phyloP scores from a whole-genome alignment of 2,797 vertebrate genomes.

The Tapirus indicus region DNA sequence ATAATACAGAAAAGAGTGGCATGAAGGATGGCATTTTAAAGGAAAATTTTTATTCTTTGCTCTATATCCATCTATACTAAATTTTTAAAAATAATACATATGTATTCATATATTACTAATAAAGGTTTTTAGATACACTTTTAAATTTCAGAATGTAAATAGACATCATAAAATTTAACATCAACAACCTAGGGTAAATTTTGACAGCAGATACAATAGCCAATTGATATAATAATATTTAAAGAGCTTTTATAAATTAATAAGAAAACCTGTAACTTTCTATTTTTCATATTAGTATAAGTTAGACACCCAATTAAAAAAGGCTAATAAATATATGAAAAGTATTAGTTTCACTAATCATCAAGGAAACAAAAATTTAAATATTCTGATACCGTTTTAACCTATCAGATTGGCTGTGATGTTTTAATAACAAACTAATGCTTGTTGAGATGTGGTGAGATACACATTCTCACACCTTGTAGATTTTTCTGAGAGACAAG shows the following conservation, averaged over 20 bases:
- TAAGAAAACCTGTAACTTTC: background rate
- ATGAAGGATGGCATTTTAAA: background rate
- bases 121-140: background rate
- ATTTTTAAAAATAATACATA: background rate
- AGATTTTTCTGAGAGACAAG: background rate
- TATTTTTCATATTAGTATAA: background rate
- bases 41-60: background rate
- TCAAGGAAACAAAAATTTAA: slow-evolving; percentile 13
- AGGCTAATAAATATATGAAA: background rate
- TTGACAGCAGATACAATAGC: background rate
- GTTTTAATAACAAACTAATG: background rate
- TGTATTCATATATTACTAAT: background rate
- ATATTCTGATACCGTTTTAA: background rate
- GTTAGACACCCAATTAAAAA: background rate
- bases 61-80: background rate
- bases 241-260: background rate
- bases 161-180: background rate
- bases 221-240: background rate
- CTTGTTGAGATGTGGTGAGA: background rate
- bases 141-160: slow-evolving; percentile 35
- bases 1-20: background rate
- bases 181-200: background rate
- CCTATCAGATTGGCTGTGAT: background rate
- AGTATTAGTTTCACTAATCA: background rate
- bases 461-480: background rate